These are phyloP conservation scores for Stenichneumon culpator DNA, from an alignment of 2,888 invertebrate genomes.

Conservation along the genomic window DNA sequence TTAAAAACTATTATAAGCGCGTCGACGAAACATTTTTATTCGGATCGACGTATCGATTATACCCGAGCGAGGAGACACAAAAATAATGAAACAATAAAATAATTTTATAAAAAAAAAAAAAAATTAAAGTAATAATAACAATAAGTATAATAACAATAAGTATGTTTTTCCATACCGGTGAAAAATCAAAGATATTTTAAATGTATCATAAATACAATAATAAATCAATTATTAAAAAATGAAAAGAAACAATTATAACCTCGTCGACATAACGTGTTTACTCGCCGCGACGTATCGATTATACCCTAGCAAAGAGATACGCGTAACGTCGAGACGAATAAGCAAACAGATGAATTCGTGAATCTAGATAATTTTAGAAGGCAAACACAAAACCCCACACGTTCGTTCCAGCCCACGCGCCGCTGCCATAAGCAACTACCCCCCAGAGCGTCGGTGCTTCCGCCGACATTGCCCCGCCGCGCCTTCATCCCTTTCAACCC, in stretches of 20 bases:
- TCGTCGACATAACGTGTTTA: neutral
- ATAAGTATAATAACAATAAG: neutral
- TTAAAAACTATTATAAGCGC: too few relatives aligned
- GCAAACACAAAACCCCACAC: slow-evolving; percentile 21
- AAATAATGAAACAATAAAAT: neutral
- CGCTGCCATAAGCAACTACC: slow-evolving; percentile 24
- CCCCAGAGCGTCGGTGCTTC: slow-evolving; percentile 50
- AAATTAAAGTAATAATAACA: neutral
- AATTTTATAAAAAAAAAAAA: neutral
- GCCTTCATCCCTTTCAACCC: slow-evolving; percentile 37
- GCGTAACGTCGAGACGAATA: slow-evolving; percentile 11
- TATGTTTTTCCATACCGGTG: neutral
- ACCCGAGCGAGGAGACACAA: too few relatives aligned
- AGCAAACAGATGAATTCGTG: slow-evolving; percentile 44
- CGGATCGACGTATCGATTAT: too few relatives aligned
- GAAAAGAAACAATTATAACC: neutral
- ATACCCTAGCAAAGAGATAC: neutral
- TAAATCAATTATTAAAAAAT: neutral
- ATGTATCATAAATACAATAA: neutral
- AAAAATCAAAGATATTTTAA: neutral
- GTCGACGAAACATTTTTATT: too few relatives aligned
- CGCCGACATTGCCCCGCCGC: slow-evolving; percentile 44
- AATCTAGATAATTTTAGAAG: slow-evolving; percentile 52
- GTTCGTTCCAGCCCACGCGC: slow-evolving; percentile 21
- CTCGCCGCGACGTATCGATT: neutral